Percentiles rank a stretch among this genome's conserved stretches.
These are phyloP conservation scores for Halcyon leucocephala DNA, from an alignment of 2,797 vertebrate species.

Conservation along the genomic window DNA sequence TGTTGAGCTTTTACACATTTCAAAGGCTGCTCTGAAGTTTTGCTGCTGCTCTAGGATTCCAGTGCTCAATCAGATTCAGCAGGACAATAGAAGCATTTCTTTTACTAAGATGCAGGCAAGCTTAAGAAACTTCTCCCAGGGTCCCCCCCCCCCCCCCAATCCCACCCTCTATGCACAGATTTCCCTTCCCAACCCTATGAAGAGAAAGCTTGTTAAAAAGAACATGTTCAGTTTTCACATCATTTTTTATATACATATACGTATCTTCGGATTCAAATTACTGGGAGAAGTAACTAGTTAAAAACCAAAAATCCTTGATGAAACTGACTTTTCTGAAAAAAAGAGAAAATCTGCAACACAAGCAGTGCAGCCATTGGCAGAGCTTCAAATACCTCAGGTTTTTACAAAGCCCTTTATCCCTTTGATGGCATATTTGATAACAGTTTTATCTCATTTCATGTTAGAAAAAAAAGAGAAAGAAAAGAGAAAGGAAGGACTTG, in stretches of 20 bases:
- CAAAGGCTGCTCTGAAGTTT: background rate
- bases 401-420: slow-evolving; percentile 71
- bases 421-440: slow-evolving; percentile 77
- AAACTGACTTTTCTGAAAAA: slow-evolving; percentile 55
- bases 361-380: slow-evolving; percentile 53
- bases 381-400: slow-evolving; percentile 69
- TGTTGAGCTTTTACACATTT: background rate
- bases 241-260: background rate
- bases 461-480: background rate
- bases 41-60: slow-evolving; percentile 8
- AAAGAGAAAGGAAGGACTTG: slow-evolving; percentile 27
- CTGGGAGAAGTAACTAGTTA: background rate
- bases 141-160: background rate
- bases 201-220: background rate
- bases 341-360: slow-evolving; percentile 56
- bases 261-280: background rate
- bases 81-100: slow-evolving; percentile 50
- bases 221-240: background rate
- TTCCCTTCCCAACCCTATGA: background rate
- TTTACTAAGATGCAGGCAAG: slow-evolving; percentile 13
- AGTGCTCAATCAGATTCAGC: slow-evolving; percentile 25
- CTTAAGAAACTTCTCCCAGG: slow-evolving; percentile 26
- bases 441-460: slow-evolving; percentile 71
- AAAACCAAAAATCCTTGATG: background rate
- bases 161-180: background rate